Evolutionary conservation across 2,888 invertebrate genomes (phyloP), one percentile per base, ranked within the genome.

Genomic region (Chironomus riparius): DNA sequence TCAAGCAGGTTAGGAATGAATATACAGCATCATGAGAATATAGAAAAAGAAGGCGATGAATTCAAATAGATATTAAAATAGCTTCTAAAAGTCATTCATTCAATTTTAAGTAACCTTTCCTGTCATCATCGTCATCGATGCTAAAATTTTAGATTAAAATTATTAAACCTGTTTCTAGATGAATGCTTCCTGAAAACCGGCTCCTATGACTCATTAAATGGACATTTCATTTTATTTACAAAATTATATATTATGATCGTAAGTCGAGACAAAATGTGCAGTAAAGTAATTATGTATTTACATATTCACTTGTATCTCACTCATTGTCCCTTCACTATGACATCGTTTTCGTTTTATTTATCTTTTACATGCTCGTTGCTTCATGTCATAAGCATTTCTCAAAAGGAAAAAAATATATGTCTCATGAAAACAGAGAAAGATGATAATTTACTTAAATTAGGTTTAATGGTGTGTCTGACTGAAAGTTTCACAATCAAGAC

Each of bases 381-480:
- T 56, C 56, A 47, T 71, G 71, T 61, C 38, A 61, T 48, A 56
- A 15, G 18, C 18, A 15, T 56, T n/a, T 56, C 56, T 13, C 56
- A 18, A 56, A 56, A 15, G n/a, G 15, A 56, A n/a, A 15, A 56
- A 56, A 18, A 56, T 15, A 13, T 15, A 15, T 38, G 38, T 38
- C 7, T 38, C 38, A 38, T 38, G 38, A 38, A 56, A 56, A 56
- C 15, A 56, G 13, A 12, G 38, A 62, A n/a, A 15, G 72, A 61
- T 61, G 28, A 62, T 62, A 61, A 62, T 61, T 72, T 61, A 72
- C 3, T 18, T 62, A 72, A 72, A 72, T 72, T 72, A 62, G 18
- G 72, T 18, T 72, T 72, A 62, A 72, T 72, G 72, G 18, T 28
- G n/a, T 72, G 62, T 72, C 50, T 15, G 21, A 21, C 56, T 50